These are phyloP conservation scores for Megaustenia siamemsis DNA, from an alignment of 2,888 invertebrate species.

Conservation along the genomic window DNA sequence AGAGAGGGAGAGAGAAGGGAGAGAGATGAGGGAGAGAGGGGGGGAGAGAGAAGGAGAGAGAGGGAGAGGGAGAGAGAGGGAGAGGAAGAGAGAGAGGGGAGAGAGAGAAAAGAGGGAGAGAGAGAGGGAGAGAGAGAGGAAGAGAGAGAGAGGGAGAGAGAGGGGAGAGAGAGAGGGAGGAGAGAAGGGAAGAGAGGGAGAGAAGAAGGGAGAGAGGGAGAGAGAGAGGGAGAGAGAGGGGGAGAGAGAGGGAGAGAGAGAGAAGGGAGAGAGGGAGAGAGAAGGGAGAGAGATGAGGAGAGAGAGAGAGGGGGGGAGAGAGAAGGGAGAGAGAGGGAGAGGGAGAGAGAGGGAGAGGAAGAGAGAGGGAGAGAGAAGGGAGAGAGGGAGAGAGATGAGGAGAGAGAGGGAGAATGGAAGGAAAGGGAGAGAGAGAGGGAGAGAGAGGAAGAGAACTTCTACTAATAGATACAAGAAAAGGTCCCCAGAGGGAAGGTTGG, in stretches of 20 bases:
- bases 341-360: neutral
- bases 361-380: neutral
- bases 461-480: neutral
- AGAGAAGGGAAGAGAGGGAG: neutral
- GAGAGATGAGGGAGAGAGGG: too few species aligned
- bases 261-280: constrained; percentile 2
- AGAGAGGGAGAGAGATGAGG: too few species aligned
- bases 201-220: neutral
- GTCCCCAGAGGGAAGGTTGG: too few species aligned
- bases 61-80: neutral
- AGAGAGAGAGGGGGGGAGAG: neutral
- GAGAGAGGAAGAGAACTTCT: neutral
- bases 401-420: too few species aligned
- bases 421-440: too few species aligned
- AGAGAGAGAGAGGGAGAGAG: neutral
- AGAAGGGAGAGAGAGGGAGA: neutral
- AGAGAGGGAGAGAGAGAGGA: neutral
- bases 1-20: neutral
- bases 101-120: neutral
- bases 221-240: neutral
- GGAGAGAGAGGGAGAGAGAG: neutral
- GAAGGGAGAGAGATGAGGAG: neutral
- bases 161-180: neutral
- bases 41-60: constrained; percentile 2
- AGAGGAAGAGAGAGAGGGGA: neutral